These are phyloP conservation scores for Montipora sp. DNA, from an alignment of 64 coral and sea anemone genomes.

Conservation along the genomic window DNA sequence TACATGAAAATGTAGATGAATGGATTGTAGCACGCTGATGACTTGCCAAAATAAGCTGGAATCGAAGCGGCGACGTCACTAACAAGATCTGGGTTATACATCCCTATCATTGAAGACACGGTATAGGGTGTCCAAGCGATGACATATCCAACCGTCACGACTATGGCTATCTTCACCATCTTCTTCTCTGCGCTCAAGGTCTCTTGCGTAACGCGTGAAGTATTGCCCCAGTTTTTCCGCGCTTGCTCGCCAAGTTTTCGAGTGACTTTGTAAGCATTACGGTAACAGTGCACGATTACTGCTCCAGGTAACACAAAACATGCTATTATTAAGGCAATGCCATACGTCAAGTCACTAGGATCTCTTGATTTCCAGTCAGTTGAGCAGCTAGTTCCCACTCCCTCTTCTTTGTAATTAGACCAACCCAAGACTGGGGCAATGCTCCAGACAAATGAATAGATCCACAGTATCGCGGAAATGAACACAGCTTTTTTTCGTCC, in stretches of 20 bases:
- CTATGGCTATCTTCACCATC: neutral
- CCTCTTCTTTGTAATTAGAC: slow-evolving; percentile 41
- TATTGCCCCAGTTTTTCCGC: slow-evolving; percentile 6
- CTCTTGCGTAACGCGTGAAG: neutral
- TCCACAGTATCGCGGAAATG: neutral
- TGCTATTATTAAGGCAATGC: neutral
- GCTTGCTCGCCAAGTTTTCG: slow-evolving; percentile 8
- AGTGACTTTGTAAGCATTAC: neutral
- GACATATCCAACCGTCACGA: slow-evolving; percentile 1
- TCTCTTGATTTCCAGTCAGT: slow-evolving; percentile 39
- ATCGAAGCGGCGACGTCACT: slow-evolving; percentile 14
- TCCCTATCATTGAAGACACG: neutral
- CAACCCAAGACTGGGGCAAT: slow-evolving; percentile 34
- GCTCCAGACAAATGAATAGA: slow-evolving; percentile 43
- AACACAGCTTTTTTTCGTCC: neutral
- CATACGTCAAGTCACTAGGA: neutral
- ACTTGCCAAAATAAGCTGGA: slow-evolving; percentile 41
- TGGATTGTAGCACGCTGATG: slow-evolving; percentile 40
- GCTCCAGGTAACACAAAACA: slow-evolving; percentile 45
- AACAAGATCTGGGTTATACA: neutral
- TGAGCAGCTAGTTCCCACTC: slow-evolving; percentile 48
- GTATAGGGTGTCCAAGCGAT: slow-evolving; percentile 46
- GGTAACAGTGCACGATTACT: slow-evolving; percentile 23
- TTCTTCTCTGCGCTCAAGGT: slow-evolving; percentile 6
- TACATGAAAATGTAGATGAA: slow-evolving; percentile 33